Base-by-base conservation (phyloP, 2,797 vertebrate species). In the Microctenopoma stevenorrisi region DNA sequence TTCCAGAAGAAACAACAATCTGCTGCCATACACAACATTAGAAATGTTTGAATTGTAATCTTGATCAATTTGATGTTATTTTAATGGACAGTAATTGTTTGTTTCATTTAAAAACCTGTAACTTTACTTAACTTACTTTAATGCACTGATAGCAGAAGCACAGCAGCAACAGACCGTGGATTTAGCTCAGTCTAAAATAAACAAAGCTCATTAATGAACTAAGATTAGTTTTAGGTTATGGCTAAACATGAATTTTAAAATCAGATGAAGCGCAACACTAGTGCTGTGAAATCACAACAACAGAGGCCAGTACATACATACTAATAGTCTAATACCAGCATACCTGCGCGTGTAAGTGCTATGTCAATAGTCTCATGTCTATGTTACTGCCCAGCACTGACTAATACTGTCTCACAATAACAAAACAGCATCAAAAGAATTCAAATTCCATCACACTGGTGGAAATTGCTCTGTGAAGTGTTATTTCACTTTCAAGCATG, bases 351-450 rank as follows among this genome's bases (percentile, higher is more conserved):
- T 61, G 65, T 71, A 65, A 71, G 37, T 38, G 11, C 11, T 38
- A 4, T 70, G 50, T 38, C 51, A 53, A 22, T 28, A 68, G 55
- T 47, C 49, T 57, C 13, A 25, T n/a, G 68, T 44, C 66, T 74
- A 64, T 58, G 67, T 67, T 65, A 30, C 14, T 30, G 47, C 56
- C 49, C 35, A 25, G 38, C 26, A 46, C 22, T 15, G 18, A 60
- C 49, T 18, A 1, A 44, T 40, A 71, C 33, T 52, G 54, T 40
- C 60, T 35, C 16, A 68, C 46, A 18, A 44, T 57, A 76, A 76
- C 69, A 75, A 68, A 75, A 68, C n/a, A 12, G 58, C 74, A 82
- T 85, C 69, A 84, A 71, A 77, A 54, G 64, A 50, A 79, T 75
- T 70, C 43, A 65, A 79, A 83, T 83, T 67, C n/a, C 42, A 13